Conservation (phyloP, 1,140 invertebrate genomes). For the Neuroterus valhalla region DNA sequence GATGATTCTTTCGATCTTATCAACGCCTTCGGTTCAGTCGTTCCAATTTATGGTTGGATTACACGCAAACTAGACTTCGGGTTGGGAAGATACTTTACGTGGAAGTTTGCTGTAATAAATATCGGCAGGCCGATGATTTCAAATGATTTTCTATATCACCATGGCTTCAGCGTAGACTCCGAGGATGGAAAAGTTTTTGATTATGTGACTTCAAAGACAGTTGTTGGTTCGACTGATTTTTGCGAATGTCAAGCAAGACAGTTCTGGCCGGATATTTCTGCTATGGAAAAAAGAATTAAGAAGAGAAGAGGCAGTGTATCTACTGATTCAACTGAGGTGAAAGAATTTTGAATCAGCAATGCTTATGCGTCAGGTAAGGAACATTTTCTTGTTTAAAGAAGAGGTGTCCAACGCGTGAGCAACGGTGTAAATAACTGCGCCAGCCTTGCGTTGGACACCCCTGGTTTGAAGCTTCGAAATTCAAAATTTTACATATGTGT, state of each 20-base stretch:
- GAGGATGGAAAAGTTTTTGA: background rate
- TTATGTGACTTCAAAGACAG: background rate
- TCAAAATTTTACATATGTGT: background rate
- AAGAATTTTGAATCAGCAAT: no score
- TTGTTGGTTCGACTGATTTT: background rate
- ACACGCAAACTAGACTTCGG: background rate
- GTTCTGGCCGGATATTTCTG: background rate
- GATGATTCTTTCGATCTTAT: constrained; percentile 1
- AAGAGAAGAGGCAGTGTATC: no score
- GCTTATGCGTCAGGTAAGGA: background rate
- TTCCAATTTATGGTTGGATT: constrained; percentile 20
- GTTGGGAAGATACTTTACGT: constrained; percentile 13
- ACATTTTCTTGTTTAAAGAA: background rate
- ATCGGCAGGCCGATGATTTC: background rate
- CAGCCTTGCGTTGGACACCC: no score
- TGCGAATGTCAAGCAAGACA: constrained; percentile 1
- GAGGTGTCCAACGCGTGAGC: no score
- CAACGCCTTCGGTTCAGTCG: background rate
- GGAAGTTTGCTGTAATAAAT: background rate
- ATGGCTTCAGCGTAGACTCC: background rate
- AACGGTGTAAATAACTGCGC: no score
- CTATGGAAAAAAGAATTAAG: background rate
- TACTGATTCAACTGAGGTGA: no score
- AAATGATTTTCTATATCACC: background rate
- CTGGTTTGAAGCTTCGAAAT: background rate